phyloP scores from a whole-genome alignment of 2,113 vertebrate species.

The Megaceryle torquata region DNA sequence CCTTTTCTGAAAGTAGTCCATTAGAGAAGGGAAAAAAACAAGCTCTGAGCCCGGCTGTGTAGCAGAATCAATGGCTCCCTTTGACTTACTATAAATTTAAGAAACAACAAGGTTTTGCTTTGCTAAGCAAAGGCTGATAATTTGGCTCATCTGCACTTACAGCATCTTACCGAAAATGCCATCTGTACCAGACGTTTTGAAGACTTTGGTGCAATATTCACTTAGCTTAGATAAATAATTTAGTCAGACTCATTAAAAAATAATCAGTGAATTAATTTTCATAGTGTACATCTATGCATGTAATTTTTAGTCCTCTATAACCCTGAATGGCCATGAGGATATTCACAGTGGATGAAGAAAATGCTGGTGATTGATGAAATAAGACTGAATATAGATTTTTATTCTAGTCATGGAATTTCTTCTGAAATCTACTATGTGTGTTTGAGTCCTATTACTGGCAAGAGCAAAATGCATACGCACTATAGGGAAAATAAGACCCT shows the following conservation, averaged over 20 bases:
- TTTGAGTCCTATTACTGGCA: slow-evolving; percentile 32
- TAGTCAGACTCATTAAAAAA: slow-evolving; percentile 48
- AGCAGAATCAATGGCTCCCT: slow-evolving; percentile 8
- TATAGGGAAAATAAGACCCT: not conserved
- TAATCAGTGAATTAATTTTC: slow-evolving; percentile 46
- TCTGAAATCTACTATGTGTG: not conserved
- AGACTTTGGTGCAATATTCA: slow-evolving; percentile 57
- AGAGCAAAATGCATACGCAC: not conserved
- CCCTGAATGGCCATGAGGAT: not conserved
- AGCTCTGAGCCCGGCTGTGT: not conserved
- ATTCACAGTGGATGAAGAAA: slow-evolving; percentile 42
- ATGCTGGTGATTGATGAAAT: slow-evolving; percentile 41
- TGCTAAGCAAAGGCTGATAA: slow-evolving; percentile 55
- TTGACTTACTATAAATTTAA: slow-evolving; percentile 28
- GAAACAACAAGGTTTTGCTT: slow-evolving; percentile 53
- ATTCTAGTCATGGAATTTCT: slow-evolving; percentile 2
- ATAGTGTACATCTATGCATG: not conserved
- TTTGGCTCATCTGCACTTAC: slow-evolving; percentile 36
- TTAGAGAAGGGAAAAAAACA: not conserved
- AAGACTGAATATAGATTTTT: slow-evolving; percentile 30
- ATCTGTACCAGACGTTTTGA: slow-evolving; percentile 50
- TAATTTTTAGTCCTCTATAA: not conserved
- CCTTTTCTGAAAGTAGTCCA: slow-evolving; percentile 37
- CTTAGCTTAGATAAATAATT: slow-evolving; percentile 68
- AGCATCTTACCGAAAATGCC: slow-evolving; percentile 34